These are phyloP conservation scores for Varanus salvator DNA, from an alignment of 2,113 vertebrate genomes.

Conservation along the genomic window DNA sequence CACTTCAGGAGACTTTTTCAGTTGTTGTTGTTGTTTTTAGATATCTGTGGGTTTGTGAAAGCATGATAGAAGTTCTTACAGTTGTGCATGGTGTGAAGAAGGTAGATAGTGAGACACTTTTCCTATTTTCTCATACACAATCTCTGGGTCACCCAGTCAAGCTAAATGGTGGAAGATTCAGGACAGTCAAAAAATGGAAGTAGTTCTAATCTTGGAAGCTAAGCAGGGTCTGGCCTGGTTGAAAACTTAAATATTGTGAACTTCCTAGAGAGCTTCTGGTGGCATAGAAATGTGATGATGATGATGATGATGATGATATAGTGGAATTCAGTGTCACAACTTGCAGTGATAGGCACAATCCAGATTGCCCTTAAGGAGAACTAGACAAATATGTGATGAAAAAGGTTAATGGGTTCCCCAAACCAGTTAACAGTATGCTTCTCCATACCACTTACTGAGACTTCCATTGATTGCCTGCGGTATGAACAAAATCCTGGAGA, in stretches of 20 bases:
- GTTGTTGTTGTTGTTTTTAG: too few species aligned
- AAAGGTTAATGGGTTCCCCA: too few species aligned
- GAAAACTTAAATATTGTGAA: too few species aligned
- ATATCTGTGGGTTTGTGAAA: background rate
- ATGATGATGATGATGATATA: too few species aligned
- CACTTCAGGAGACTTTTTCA: background rate
- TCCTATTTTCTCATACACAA: background rate
- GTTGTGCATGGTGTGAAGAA: background rate
- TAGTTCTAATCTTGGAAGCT: background rate
- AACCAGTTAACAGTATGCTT: background rate
- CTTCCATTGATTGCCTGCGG: background rate
- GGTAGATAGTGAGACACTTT: background rate
- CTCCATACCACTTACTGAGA: too few species aligned
- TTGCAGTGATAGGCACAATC: background rate
- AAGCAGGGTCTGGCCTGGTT: too few species aligned
- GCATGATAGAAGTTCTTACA: background rate
- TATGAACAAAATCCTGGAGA: background rate
- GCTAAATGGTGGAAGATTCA: background rate
- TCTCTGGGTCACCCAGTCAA: background rate
- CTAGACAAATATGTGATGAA: too few species aligned
- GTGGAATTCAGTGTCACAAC: background rate
- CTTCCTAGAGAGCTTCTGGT: too few species aligned
- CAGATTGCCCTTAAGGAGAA: background rate
- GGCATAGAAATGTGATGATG: too few species aligned
- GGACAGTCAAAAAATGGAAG: background rate